Conservation (phyloP, 2,797 vertebrate species). For the Dicrostonyx torquatus region DNA sequence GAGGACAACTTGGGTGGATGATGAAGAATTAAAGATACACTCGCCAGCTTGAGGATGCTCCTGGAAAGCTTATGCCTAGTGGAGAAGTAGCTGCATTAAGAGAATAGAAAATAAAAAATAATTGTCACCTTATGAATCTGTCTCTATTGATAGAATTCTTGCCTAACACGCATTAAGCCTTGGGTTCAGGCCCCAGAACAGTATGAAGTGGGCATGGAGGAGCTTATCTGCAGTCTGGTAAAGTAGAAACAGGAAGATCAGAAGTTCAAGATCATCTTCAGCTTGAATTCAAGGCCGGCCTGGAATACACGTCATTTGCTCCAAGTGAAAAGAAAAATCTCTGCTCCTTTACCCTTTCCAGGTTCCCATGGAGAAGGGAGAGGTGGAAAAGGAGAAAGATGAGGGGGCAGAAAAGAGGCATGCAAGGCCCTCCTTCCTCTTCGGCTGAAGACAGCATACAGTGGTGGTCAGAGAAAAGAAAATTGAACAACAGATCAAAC, state of each 20-base stretch:
- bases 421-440: background rate
- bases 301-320: background rate
- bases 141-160: background rate
- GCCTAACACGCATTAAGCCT: background rate
- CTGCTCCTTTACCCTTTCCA: background rate
- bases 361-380: background rate
- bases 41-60: background rate
- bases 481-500: background rate
- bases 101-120: background rate
- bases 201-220: too few species aligned
- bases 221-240: background rate
- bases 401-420: background rate
- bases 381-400: too few species aligned
- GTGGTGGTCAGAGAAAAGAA: background rate
- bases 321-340: background rate
- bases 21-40: background rate
- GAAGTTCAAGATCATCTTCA: background rate
- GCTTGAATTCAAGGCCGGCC: background rate
- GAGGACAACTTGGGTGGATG: too few species aligned
- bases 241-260: background rate
- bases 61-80: background rate
- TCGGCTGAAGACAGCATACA: background rate
- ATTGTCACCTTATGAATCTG: background rate
- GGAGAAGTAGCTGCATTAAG: background rate
- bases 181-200: background rate